These are phyloP conservation scores for Corythaeola cristata DNA, from an alignment of 2,113 vertebrate species.

Conservation along the genomic window DNA sequence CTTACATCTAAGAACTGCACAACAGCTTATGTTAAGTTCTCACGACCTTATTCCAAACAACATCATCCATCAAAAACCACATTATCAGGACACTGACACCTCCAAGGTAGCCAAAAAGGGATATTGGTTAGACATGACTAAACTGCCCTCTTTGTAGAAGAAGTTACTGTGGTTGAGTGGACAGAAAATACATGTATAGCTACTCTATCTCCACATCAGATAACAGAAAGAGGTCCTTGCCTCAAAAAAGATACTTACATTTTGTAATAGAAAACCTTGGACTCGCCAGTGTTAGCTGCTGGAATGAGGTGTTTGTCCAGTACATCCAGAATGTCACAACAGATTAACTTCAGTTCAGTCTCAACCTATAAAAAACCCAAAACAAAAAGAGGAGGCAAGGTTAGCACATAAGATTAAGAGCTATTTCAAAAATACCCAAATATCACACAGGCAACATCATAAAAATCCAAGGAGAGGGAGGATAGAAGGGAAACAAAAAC, in stretches of 20 bases:
- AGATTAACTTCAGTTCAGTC: slow-evolving; percentile 94
- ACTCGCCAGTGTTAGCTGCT: slow-evolving; percentile 94
- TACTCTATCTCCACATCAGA: neutral
- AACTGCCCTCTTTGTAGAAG: neutral
- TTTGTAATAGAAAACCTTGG: slow-evolving; percentile 99
- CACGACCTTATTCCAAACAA: neutral
- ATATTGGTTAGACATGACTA: neutral
- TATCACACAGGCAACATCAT: neutral
- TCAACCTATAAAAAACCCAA: slow-evolving; percentile 83
- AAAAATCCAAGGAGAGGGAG: neutral
- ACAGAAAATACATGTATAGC: neutral
- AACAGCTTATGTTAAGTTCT: neutral
- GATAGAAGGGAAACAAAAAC: neutral
- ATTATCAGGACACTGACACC: neutral
- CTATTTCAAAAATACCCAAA: neutral
- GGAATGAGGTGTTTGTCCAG: slow-evolving; percentile 98
- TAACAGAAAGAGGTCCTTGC: no score
- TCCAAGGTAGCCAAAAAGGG: neutral
- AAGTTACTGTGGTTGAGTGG: neutral
- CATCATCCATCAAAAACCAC: neutral
- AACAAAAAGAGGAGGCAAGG: fast-evolving
- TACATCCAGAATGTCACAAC: slow-evolving; percentile 97
- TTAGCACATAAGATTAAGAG: neutral
- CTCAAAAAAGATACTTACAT: slow-evolving; percentile 82
- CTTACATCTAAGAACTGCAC: neutral